Evolutionary conservation across 30 jellyfish, hydroid and myxozoan species (phyloP), one percentile per base, ranked within the genome.

Genomic region (Clytia hemisphaerica): DNA sequence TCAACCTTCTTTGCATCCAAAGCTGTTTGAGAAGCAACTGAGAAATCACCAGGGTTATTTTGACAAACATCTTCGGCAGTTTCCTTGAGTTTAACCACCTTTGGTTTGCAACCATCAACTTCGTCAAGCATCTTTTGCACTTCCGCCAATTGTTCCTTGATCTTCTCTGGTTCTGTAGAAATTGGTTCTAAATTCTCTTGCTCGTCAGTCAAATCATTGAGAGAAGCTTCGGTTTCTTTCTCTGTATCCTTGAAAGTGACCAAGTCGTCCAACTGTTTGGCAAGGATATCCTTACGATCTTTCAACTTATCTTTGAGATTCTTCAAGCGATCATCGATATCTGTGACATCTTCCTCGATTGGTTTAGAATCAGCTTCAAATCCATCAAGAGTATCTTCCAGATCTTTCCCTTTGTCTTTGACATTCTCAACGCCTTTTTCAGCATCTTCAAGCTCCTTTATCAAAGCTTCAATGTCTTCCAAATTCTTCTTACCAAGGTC

Each of bases 81-180:
- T 27, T 34, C 80, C 19, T 57, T 61, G 58, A 85, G 37, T 15
- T 61, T 83, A 21, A 70, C 63, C 18, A 77, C 45, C 18, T 68
- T 66, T 15, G 83, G 80, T 7, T 62, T 37, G 26, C 49, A 83
- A 12, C 70, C 50, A 6, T 67, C 93, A n/a, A 85, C 57, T 16
- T 85, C 84, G 16, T 74, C 78, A 14, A 85, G 78, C 28, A 74
- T 40, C 7, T 73, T 78, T 82, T 85, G 93, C 16, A 85, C 91
- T 3, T 77, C 89, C 25, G 64, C 75, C 0, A 76, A 72, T 65
- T 77, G 93, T 25, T 71, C 66, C 45, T 66, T 75, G 59, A 85
- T 67, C 25, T 16, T 40, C 2, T 71, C 95, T 10, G 95, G 93
- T 61, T 72, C 84, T 4, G 28, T 21, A 36, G 67, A 35, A 58